A percentile compares a stretch with the other conserved stretches of the same genome.
phyloP scores from a whole-genome alignment of 2,113 vertebrate species.

The Tylochromis polylepis region DNA sequence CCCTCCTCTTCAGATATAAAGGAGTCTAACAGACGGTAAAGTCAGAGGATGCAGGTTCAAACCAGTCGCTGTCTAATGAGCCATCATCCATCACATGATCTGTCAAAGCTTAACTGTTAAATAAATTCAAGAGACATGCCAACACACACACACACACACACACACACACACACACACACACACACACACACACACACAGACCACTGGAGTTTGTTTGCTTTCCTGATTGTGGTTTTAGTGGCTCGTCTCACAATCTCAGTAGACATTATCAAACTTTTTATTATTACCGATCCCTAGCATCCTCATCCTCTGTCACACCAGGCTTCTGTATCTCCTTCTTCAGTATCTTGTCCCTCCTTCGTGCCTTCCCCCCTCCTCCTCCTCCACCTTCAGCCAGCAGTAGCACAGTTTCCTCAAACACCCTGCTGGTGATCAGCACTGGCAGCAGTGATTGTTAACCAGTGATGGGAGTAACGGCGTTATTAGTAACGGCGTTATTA shows the following conservation, averaged over 20 bases:
- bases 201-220: neutral
- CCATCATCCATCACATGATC: neutral
- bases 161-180: neutral
- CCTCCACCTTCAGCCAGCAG: neutral
- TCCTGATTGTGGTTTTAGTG: neutral
- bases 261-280: neutral
- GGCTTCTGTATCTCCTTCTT: neutral
- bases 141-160: fast-evolving
- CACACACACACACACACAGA: neutral
- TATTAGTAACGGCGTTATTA: no score
- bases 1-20: neutral
- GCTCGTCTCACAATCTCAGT: neutral
- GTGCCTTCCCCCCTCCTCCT: fast-evolving
- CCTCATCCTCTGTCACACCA: neutral
- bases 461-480: no score
- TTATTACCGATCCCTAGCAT: neutral
- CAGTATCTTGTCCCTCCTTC: neutral
- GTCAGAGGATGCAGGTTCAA: neutral
- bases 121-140: neutral
- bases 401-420: neutral
- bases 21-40: neutral
- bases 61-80: neutral
- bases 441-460: neutral
- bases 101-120: neutral
- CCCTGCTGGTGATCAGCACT: neutral